phyloP scores from a whole-genome alignment of 2,113 vertebrate genomes.

The Toxostoma redivivum region DNA sequence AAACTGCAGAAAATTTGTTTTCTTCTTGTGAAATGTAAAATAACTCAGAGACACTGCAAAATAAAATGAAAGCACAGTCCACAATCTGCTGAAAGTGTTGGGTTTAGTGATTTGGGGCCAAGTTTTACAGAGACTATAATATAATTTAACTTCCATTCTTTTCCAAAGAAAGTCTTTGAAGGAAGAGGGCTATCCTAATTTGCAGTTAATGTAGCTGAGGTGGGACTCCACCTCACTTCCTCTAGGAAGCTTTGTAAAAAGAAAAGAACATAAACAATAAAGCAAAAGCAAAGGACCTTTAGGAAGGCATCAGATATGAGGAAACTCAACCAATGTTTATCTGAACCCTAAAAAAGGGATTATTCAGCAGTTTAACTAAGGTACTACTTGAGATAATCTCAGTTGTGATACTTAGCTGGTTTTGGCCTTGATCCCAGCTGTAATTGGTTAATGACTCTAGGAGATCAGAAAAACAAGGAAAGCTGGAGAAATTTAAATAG shows the following conservation, averaged over 20 bases:
- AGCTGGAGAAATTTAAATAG: neutral
- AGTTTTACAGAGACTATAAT: neutral
- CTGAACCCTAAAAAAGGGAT: neutral
- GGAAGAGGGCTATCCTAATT: neutral
- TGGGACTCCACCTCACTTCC: neutral
- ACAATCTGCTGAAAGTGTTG: neutral
- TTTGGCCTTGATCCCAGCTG: conserved; percentile 29
- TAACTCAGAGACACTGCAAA: neutral
- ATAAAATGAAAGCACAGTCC: neutral
- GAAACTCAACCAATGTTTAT: conserved; percentile 15
- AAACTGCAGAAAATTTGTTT: neutral
- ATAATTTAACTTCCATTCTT: neutral
- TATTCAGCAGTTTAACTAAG: conserved; percentile 14
- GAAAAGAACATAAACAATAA: neutral
- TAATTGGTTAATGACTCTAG: neutral
- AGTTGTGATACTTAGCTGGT: neutral
- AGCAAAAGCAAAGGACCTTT: neutral
- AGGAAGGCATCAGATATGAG: neutral
- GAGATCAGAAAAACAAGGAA: neutral
- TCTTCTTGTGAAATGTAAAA: neutral
- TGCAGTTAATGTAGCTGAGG: neutral
- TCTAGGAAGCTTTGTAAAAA: neutral
- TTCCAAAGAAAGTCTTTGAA: neutral
- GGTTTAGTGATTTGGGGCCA: neutral
- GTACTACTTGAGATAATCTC: conserved; percentile 31